Evolutionary conservation across 2,888 invertebrate genomes (phyloP), one percentile per base, ranked within the genome.

Genomic region (Rotaria macrura): DNA sequence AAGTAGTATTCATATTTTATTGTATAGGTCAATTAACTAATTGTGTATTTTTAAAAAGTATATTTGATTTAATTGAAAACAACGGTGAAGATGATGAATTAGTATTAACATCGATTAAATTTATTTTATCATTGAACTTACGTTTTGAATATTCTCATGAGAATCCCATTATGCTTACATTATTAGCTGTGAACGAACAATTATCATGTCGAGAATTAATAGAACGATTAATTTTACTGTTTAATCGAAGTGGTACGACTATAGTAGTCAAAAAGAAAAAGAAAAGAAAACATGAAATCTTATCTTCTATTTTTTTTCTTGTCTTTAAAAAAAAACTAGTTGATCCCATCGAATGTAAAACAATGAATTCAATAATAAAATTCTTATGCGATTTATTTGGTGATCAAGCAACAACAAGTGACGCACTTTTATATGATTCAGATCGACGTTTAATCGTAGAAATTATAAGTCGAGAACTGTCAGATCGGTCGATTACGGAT

Each of bases 371-470:
- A n/a, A n/a, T 79, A 7, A 79, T 40, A 3, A 79, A 79, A 79
- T 79, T 79, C 20, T 79, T 79, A 12, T 43, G 3, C 1, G 79
- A 79, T 79, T 25, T 79, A 43, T 79, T 79, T 14, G 43, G 43
- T 79, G 79, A 65, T 65, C 34, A 25, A 79, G 43, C 43, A 43
- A n/a, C 79, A 34, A 79, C 43, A 43, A 79, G 79, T 79, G 79
- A 79, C 10, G 43, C 40, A 43, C 43, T 79, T 79, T n/a, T 79
- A 79, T 79, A 25, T 43, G 79, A 79, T 43, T 79, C 79, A 25
- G 79, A 79, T 79, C 79, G 79, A 43, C 79, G 79, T 23, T n/a
- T 79, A 79, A 79, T 79, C n/a, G 79, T 79, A 3, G 79, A 79
- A 43, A 79, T 79, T 12, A 79, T 79, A 6, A 79, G 79, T 79